Base-by-base conservation (phyloP, 2,797 vertebrate species). In the Semotilus atromaculatus region DNA sequence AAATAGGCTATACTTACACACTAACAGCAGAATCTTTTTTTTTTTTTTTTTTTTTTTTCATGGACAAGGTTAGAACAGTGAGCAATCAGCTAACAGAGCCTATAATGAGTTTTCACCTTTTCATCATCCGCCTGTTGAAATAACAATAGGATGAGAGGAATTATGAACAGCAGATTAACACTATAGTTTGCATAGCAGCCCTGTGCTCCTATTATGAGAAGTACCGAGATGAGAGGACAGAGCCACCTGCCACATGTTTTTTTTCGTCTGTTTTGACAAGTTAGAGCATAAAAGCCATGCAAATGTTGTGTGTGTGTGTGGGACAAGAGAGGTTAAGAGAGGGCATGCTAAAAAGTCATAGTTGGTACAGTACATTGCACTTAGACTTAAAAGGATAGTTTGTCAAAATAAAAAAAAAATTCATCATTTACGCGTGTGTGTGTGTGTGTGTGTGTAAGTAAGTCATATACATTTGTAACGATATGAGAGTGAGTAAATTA, bases 71-170 rank as follows among this genome's bases (percentile, higher is more conserved):
- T 64, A 58, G 51, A 86, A 60, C 87, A 81, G 73, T 62, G 53
- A 84, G 77, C 48, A 82, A 80, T 70, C 36, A 76, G 66, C 66
- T 85, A 85, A 78, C 48, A 75, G 38, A 31, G 36, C 82, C 73
- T 43, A 62, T 87, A 84, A 89, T 82, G 74, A 76, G 43, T 85
- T 84, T 82, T 31, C 43, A 80, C 62, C 82, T 75, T 58, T 80
- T 43, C 31, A 71, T 87, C 81, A 75, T 68, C 58, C 70, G n/a
- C 84, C 76, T 74, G 40, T 82, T 78, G 7, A 67, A 48, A 14
- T 43, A 48, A 78, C 70, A 43, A 66, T 29, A 31, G 40, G 23
- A 85, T 36, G 34, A 70, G 51, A 81, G 43, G 55, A 55, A 26
- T 82, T 76, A 82, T 26, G 29, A 62, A 86, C 55, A 80, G 29